Percentiles rank a stretch among this genome's conserved stretches.
These are phyloP conservation scores for Antedon bifida DNA, from an alignment of 35 echinoderm and acorn worm species.

Conservation along the genomic window DNA sequence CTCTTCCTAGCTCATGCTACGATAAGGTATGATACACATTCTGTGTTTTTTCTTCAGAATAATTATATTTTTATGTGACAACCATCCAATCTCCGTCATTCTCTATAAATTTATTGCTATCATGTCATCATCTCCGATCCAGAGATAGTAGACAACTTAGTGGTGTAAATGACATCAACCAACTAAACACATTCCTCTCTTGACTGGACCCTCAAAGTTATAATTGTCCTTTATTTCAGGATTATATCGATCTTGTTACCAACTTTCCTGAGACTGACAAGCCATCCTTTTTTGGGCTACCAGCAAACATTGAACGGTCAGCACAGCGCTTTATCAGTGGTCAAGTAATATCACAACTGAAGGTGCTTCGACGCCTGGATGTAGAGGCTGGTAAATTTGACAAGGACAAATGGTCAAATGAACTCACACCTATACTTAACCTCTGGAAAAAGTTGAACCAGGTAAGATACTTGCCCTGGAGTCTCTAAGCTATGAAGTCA, in stretches of 20 bases:
- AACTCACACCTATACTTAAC: slow-evolving; percentile 72
- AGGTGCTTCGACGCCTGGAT: slow-evolving; percentile 68
- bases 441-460: slow-evolving; percentile 98
- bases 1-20: slow-evolving; percentile 52
- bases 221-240: slow-evolving; percentile 15
- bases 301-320: slow-evolving; percentile 94
- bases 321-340: slow-evolving; percentile 75
- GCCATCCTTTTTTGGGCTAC: slow-evolving; percentile 88
- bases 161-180: too few relatives aligned
- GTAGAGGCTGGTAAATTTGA: slow-evolving; percentile 94
- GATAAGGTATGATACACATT: slow-evolving; percentile 45
- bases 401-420: slow-evolving; percentile 81
- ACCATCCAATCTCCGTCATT: too few relatives aligned
- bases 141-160: too few relatives aligned
- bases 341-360: slow-evolving; percentile 92
- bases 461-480: too few relatives aligned
- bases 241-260: slow-evolving; percentile 62
- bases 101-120: too few relatives aligned
- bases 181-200: too few relatives aligned
- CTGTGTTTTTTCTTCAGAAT: too few relatives aligned
- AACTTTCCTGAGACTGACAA: slow-evolving; percentile 95
- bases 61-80: neutral
- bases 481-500: too few relatives aligned
- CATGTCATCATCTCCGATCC: too few relatives aligned
- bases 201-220: too few relatives aligned